These are phyloP conservation scores for Nesoenas mayeri DNA, from an alignment of 2,113 vertebrate species.

Conservation along the genomic window DNA sequence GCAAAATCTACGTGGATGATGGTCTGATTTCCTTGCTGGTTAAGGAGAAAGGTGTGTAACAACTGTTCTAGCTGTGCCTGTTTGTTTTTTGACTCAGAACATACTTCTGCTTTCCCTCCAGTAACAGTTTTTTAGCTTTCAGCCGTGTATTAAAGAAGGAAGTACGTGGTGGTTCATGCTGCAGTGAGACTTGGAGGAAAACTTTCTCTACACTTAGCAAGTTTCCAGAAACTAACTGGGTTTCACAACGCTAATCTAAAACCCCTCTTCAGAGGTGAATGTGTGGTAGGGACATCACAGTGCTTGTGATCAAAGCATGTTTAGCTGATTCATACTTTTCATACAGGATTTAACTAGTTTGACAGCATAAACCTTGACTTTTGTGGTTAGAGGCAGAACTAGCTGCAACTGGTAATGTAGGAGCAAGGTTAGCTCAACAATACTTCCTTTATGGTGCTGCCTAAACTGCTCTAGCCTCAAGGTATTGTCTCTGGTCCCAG, in stretches of 20 bases:
- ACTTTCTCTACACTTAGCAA: not conserved
- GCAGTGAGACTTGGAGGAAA: not conserved
- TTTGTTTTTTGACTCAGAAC: not conserved
- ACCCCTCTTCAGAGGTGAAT: not conserved
- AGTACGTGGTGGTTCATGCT: fast-evolving
- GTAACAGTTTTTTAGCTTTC: not conserved
- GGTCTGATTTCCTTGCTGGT: constrained; percentile 94
- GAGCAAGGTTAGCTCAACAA: not conserved
- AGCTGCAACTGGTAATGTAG: not conserved
- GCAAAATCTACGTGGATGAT: constrained; percentile 91
- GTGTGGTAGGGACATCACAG: not conserved
- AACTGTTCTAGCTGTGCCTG: not conserved
- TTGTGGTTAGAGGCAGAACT: not conserved
- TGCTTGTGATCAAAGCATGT: not conserved
- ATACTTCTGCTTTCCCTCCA: not conserved
- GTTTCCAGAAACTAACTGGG: not conserved
- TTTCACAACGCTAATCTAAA: not conserved
- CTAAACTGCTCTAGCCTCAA: not conserved
- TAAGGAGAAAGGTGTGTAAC: constrained; percentile 84
- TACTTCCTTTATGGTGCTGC: not conserved
- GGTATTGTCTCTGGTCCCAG: not conserved
- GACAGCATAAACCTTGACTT: not conserved
- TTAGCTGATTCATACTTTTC: not conserved
- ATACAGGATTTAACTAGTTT: not conserved
- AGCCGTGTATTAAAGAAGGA: not conserved